Base-by-base conservation (phyloP, 1,140 invertebrate species). In the Tigriopus japonicus region DNA sequence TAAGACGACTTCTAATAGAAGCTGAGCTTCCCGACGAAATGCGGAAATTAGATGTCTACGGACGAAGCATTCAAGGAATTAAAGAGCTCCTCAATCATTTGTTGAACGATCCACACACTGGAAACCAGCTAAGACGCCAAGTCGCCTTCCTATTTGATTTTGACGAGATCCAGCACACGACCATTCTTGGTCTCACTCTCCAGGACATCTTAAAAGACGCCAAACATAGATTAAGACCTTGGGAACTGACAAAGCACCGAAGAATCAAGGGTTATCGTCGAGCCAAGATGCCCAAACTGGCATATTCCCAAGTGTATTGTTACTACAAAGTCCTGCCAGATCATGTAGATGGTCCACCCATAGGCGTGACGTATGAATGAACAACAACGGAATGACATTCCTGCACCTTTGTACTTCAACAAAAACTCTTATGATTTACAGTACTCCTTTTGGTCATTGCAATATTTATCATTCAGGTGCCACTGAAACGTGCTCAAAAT, bases 271-370 rank as follows among this genome's bases (percentile, higher is more conserved):
- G 58, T 10, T 59, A 49, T 15, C 43, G 42, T 35, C 43, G 17
- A n/a, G 28, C 58, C 3, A n/a, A 51, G 17, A 24, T 59, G 17
- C 58, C 58, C 41, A 43, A 59, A 14, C n/a, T 59, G 28, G 24
- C 28, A 1, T 59, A 59, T 49, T 59, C 58, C 10, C 58, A 59
- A 28, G 42, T 59, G 14, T 59, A 59, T 49, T 59, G 58, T 42
- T 59, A 19, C 24, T 59, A 59, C 42, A 59, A 42, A 49, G 58
- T 59, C 15, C 42, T 59, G 42, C 58, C 58, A n/a, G 43, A 59
- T 19, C 58, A 59, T 28, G 14, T 13, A 3, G 58, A 59, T n/a
- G 58, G 58, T 9, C 58, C 58, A 52, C 41, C 58, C 13, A 59
- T 59, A 23, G 58, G 58, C 14, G 12, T 59, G 10, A 19, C 41